These are phyloP conservation scores for Drosophila littoralis DNA, from an alignment of 1,140 invertebrate species.

Conservation along the genomic window DNA sequence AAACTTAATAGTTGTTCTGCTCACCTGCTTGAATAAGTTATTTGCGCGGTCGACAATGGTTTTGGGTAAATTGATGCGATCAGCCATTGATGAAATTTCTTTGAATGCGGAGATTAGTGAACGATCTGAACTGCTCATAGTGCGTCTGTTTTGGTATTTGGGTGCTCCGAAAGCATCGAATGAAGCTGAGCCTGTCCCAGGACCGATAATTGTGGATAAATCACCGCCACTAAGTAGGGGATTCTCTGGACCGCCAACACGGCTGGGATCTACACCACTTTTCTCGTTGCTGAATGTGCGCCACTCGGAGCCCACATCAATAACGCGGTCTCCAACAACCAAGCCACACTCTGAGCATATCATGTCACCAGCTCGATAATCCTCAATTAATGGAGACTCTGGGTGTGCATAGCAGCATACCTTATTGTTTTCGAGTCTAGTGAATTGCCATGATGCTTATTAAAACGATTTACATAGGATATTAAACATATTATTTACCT, in stretches of 20 bases:
- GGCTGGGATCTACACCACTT: constrained; percentile 97
- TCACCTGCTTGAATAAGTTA: constrained; percentile 96
- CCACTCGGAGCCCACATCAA: constrained; percentile 99
- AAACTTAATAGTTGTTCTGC: neutral
- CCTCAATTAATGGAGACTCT: constrained; percentile 97
- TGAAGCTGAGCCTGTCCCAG: constrained; percentile 92
- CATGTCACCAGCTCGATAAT: constrained; percentile 99
- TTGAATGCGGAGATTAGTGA: constrained; percentile 97
- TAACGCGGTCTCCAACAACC: constrained; percentile 99
- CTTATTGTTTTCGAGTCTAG: constrained; percentile 86
- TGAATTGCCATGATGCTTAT: neutral
- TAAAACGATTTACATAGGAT: neutral
- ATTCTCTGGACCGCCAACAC: constrained; percentile 99
- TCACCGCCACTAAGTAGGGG: constrained; percentile 97
- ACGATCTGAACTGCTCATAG: constrained; percentile 96
- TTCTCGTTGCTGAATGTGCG: constrained; percentile 99
- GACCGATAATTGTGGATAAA: constrained; percentile 98
- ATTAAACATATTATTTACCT: constrained; percentile 42
- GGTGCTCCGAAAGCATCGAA: constrained; percentile 93
- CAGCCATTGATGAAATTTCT: constrained; percentile 99
- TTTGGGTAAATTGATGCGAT: constrained; percentile 97
- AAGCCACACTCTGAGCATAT: constrained; percentile 99
- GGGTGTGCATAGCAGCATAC: constrained; percentile 97
- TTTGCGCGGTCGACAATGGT: constrained; percentile 98
- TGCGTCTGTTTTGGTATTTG: constrained; percentile 97